Conservation (phyloP, 2,888 invertebrate species). For the Andrena flavipes region DNA sequence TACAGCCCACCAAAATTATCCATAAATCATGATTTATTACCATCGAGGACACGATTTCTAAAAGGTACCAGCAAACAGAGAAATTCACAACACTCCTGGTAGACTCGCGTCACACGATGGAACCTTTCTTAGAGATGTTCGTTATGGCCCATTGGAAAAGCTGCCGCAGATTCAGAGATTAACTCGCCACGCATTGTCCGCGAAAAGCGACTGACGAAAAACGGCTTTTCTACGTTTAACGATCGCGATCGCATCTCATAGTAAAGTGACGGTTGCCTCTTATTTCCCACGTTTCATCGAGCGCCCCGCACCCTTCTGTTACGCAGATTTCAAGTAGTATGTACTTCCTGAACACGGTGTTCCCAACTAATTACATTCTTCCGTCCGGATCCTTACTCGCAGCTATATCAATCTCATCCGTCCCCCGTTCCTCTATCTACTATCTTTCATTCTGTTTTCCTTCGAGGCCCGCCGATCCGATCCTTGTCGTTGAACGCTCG, state of each 20-base stretch:
- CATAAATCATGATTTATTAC: neutral
- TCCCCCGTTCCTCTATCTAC: slow-evolving; percentile 40
- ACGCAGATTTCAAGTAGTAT: slow-evolving; percentile 36
- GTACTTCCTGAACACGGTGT: slow-evolving; percentile 44
- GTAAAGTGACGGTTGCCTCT: slow-evolving; percentile 52
- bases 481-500: neutral
- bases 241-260: slow-evolving; percentile 56
- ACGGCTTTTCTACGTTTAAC: slow-evolving; percentile 50
- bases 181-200: slow-evolving; percentile 36
- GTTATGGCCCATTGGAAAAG: slow-evolving; percentile 33
- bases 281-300: slow-evolving; percentile 65
- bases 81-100: neutral
- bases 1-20: neutral
- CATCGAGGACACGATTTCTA: neutral
- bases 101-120: slow-evolving; percentile 18
- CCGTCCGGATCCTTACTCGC: slow-evolving; percentile 45
- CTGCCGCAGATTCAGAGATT: slow-evolving; percentile 22
- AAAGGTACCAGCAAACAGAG: neutral
- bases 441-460: slow-evolving; percentile 18
- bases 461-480: slow-evolving; percentile 18
- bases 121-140: slow-evolving; percentile 25
- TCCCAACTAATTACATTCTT: slow-evolving; percentile 60
- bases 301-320: slow-evolving; percentile 51
- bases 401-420: slow-evolving; percentile 48
- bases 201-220: slow-evolving; percentile 41